Evolutionary conservation across 1,140 invertebrate species (phyloP), one percentile per base, ranked within the genome.

Genomic region (Cydia strobilella): DNA sequence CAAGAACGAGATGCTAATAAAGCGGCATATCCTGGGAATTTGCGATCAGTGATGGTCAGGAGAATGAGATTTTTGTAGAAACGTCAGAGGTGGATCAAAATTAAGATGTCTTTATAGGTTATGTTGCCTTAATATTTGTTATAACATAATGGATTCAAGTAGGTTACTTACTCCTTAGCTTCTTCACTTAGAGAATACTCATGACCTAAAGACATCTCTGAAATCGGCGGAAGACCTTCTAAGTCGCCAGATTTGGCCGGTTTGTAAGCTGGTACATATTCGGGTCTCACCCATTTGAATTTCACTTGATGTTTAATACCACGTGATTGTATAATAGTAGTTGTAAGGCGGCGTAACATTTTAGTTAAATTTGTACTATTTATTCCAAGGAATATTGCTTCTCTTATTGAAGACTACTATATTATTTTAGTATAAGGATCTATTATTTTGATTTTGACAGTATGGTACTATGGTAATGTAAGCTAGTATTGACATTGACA

Each of bases 201-300:
- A 18, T 79, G 6, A 23, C 87, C 86, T 45, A 87, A 76, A 73
- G 93, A 83, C 13, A 81, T 85, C 62, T 87, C 74, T 10, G 93
- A 74, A 59, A 94, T 80, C 18, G 93, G 73, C 10, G 87, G 86
- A 3, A 91, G 75, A 13, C 76, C 80, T 77, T 94, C 92, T 51
- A 94, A 86, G 86, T 96, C 95, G 10, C 95, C 95, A 76, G 93
- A 94, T 85, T 92, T 94, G 81, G 93, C 88, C 9, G 94, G 91
- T 80, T 94, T 92, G 74, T 91, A 91, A 48, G 92, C 92, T 9
- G 94, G 90, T 35, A 95, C 87, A 86, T 94, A 94, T 15, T 93
- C 89, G n/a, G 95, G 95, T 73, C 93, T 86, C 3, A 93, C 87
- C 95, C 95, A 96, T 91, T 95, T 94, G 48, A 95, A 94, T 85